phyloP scores from a whole-genome alignment of 2,888 invertebrate species.

The Nomada flava region DNA sequence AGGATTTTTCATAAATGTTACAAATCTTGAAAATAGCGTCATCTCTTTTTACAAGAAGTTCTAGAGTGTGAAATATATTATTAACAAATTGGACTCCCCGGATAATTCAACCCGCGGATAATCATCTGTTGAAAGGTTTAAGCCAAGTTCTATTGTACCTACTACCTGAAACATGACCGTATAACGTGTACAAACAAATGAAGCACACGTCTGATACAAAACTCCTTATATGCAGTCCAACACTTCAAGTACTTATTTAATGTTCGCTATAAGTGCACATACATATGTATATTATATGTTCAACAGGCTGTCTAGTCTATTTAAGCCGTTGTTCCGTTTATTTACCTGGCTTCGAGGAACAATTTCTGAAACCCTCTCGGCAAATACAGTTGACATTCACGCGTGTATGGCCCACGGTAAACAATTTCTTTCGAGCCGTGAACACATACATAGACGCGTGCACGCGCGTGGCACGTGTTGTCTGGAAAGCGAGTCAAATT shows the following conservation, averaged over 20 bases:
- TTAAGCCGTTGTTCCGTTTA: constrained; percentile 14
- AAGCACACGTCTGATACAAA: background rate
- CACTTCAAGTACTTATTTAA: constrained; percentile 9
- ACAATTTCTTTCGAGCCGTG: constrained; percentile 35
- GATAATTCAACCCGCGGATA: too few species aligned
- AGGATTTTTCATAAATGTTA: too few species aligned
- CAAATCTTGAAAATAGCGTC: too few species aligned
- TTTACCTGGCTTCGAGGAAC: constrained; percentile 32
- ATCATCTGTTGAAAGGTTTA: too few species aligned
- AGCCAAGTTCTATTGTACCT: too few species aligned
- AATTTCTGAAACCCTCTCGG: constrained; percentile 10
- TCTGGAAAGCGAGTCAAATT: constrained; percentile 6
- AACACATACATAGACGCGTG: constrained; percentile 6
- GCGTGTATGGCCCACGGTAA: constrained; percentile 10
- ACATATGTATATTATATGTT: background rate
- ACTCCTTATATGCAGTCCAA: background rate
- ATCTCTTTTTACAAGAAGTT: too few species aligned
- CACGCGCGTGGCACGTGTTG: constrained; percentile 27
- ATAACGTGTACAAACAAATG: too few species aligned
- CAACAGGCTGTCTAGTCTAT: background rate
- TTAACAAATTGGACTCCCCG: too few species aligned
- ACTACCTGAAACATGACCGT: too few species aligned
- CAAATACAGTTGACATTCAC: constrained; percentile 36
- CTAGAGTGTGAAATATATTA: too few species aligned
- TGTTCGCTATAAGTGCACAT: background rate